Conservation (phyloP, 2,113 vertebrate species). For the Prunella himalayana region DNA sequence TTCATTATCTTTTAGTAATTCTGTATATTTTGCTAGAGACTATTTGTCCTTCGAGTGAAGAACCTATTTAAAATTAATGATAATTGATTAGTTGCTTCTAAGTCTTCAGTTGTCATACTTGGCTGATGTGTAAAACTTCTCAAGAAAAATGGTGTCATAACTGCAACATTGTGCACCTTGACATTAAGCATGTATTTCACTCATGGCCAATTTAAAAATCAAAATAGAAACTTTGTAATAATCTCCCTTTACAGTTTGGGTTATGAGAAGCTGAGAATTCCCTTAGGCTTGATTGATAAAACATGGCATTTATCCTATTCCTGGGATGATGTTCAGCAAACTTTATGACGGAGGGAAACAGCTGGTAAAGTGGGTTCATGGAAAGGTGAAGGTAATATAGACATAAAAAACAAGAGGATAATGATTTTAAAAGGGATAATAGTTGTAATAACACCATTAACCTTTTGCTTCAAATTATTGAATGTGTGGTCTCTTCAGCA, state of each 20-base stretch:
- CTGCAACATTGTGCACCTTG: constrained; percentile 36
- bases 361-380: constrained; percentile 96
- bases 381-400: constrained; percentile 97
- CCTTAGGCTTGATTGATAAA: constrained; percentile 94
- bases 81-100: neutral
- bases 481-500: constrained; percentile 72
- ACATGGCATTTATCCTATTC: constrained; percentile 89
- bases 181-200: constrained; percentile 72
- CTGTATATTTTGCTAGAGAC: neutral
- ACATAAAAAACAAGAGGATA: constrained; percentile 88
- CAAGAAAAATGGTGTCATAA: neutral
- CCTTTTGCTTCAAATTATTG: constrained; percentile 85
- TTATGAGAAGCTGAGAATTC: constrained; percentile 79
- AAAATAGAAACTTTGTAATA: constrained; percentile 83
- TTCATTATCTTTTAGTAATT: neutral
- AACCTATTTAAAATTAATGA: neutral
- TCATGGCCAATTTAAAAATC: constrained; percentile 76
- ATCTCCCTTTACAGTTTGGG: constrained; percentile 72
- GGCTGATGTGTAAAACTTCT: constrained; percentile 27
- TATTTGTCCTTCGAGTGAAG: neutral
- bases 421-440: constrained; percentile 93
- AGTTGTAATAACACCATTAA: constrained; percentile 92
- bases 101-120: neutral
- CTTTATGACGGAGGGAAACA: constrained; percentile 89
- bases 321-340: constrained; percentile 88